Conservation (phyloP, 2,888 invertebrate genomes). For the Ophion slaviceki region DNA sequence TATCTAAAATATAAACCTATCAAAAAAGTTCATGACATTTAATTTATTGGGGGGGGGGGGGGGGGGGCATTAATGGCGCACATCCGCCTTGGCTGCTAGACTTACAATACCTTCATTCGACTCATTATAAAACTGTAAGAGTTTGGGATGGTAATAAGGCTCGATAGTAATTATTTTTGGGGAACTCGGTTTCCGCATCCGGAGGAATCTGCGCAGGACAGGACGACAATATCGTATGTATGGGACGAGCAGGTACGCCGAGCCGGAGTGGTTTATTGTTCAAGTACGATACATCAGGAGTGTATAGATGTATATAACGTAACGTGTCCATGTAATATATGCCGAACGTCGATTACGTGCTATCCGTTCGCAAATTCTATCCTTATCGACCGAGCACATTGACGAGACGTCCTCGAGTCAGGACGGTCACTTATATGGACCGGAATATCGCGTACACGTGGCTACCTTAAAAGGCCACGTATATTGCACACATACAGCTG, state of each 20-base stretch:
- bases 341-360: slow-evolving; percentile 51
- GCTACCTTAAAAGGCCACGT: slow-evolving; percentile 47
- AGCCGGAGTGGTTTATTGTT: background rate
- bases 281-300: background rate
- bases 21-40: too few species aligned
- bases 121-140: too few species aligned
- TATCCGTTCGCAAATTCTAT: slow-evolving; percentile 55
- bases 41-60: too few species aligned
- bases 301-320: background rate
- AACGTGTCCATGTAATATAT: slow-evolving; percentile 1
- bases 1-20: too few species aligned
- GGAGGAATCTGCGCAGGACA: too few species aligned
- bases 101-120: too few species aligned
- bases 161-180: too few species aligned
- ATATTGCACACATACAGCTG: slow-evolving; percentile 1
- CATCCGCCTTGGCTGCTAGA: too few species aligned
- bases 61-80: too few species aligned
- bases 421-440: slow-evolving; percentile 60
- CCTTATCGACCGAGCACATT: slow-evolving; percentile 46
- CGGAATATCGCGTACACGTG: slow-evolving; percentile 47
- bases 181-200: too few species aligned
- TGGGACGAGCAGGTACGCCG: background rate
- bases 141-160: too few species aligned
- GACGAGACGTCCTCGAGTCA: slow-evolving; percentile 39
- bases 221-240: too few species aligned